These are phyloP conservation scores for Callyntrura guangdongensis DNA, from an alignment of 2,888 invertebrate genomes.

Conservation along the genomic window DNA sequence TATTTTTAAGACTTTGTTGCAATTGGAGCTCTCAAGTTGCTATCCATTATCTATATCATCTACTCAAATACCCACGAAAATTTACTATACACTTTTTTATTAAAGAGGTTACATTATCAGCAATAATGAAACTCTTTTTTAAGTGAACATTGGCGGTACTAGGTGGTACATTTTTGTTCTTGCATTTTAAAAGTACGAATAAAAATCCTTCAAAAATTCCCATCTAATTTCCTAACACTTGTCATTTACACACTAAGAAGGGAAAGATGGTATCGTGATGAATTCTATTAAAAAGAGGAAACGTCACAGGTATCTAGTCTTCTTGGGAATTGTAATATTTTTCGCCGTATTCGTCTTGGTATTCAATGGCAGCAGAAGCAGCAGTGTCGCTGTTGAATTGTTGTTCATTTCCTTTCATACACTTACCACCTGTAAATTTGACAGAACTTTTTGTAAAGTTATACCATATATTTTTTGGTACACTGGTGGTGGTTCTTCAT, in stretches of 20 bases:
- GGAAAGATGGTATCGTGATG: constrained; percentile 36
- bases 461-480: not conserved
- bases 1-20: not conserved
- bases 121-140: not conserved
- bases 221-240: not conserved
- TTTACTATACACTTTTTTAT: too few relatives aligned
- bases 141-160: not conserved
- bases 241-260: not conserved
- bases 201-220: constrained; percentile 1
- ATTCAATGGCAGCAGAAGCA: not conserved
- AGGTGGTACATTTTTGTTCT: not conserved
- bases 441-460: not conserved
- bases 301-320: constrained; percentile 56
- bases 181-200: not conserved
- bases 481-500: constrained; percentile 46
- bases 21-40: not conserved
- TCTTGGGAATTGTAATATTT: constrained; percentile 31
- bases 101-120: too few relatives aligned
- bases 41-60: not conserved
- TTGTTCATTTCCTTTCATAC: not conserved
- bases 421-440: not conserved
- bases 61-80: not conserved
- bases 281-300: constrained; percentile 47
- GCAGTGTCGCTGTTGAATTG: not conserved
- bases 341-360: constrained; percentile 3